phyloP scores from a whole-genome alignment of 2,888 invertebrate genomes.

The Ptychoptera albimana region DNA sequence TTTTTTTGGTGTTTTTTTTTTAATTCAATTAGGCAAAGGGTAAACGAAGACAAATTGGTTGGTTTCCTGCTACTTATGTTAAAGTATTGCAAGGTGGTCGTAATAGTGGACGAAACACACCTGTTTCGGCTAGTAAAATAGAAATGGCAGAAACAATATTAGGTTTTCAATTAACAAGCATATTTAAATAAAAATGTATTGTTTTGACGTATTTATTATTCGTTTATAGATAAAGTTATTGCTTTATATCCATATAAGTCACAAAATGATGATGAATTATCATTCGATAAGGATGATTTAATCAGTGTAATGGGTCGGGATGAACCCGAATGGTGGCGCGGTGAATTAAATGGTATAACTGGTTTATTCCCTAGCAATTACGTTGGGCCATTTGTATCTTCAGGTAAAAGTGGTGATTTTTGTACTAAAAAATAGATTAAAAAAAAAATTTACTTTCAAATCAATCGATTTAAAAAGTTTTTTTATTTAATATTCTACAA shows the following conservation, averaged over 20 bases:
- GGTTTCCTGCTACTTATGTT: conserved; percentile 98
- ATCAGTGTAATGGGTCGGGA: conserved; percentile 79
- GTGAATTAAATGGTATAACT: conserved; percentile 74
- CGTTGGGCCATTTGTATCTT: conserved; percentile 50
- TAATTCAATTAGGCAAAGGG: conserved; percentile 39
- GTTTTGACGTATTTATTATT: background rate
- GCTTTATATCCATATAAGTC: conserved; percentile 90
- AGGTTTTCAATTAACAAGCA: conserved; percentile 16
- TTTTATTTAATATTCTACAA: no score
- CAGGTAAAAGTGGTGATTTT: no score
- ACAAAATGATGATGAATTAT: conserved; percentile 87
- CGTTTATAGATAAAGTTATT: conserved; percentile 60
- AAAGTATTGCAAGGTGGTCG: conserved; percentile 59
- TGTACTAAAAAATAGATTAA: no score
- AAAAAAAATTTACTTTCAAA: no score
- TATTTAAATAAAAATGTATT: background rate
- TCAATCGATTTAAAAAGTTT: no score
- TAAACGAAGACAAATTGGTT: conserved; percentile 82
- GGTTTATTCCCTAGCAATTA: conserved; percentile 96
- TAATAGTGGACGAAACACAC: conserved; percentile 55
- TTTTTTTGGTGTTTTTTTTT: no score
- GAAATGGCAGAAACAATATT: conserved; percentile 35
- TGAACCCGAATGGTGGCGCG: conserved; percentile 97
- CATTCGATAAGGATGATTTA: conserved; percentile 81
- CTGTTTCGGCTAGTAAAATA: conserved; percentile 51